Conservation (phyloP, 2,113 vertebrate species). For the Melanocharis versteri region DNA sequence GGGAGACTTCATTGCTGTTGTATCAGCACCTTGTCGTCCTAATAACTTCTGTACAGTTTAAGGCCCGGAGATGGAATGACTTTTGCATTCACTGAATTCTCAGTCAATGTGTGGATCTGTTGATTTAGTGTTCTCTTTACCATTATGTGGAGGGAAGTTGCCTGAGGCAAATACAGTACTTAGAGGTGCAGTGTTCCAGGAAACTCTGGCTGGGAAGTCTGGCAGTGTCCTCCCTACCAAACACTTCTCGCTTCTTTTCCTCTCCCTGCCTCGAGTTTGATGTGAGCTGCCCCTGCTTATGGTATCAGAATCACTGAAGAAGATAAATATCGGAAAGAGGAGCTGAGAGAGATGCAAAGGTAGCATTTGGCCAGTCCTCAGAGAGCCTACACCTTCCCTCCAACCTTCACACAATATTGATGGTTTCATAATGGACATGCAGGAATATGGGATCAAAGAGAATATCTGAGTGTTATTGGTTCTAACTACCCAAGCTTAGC, state of each 20-base stretch:
- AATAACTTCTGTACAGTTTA: not conserved
- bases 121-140: conserved; percentile 3
- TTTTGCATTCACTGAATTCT: not conserved
- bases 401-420: not conserved
- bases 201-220: not conserved
- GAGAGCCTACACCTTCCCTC: conserved; percentile 23
- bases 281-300: not conserved
- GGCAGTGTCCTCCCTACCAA: not conserved
- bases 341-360: not conserved
- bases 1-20: not conserved
- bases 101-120: not conserved
- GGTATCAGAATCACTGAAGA: not conserved
- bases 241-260: not conserved
- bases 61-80: not conserved
- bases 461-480: conserved; percentile 31
- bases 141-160: not conserved
- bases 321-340: not conserved
- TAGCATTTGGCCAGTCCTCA: not conserved
- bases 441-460: conserved; percentile 56
- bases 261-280: not conserved
- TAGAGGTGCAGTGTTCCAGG: not conserved
- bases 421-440: conserved; percentile 31
- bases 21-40: not conserved
- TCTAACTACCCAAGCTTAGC: conserved; percentile 46
- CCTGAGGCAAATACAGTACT: conserved; percentile 44